A percentile compares a stretch with the other conserved stretches of the same genome.
Conservation (phyloP, 2,797 vertebrate genomes). For the Falco cherrug region DNA sequence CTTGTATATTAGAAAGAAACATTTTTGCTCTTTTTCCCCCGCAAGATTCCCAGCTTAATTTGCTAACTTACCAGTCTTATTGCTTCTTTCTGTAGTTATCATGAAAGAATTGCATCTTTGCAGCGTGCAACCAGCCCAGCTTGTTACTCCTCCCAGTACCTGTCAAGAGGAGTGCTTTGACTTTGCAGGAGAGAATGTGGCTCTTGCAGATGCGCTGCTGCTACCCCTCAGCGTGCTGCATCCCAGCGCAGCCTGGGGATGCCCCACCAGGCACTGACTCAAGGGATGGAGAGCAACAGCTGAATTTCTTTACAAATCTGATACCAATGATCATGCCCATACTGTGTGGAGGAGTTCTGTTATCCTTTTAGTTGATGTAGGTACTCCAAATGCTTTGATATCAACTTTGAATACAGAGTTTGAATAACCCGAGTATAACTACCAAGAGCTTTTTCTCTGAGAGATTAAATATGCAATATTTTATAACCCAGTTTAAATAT, state of each 20-base stretch:
- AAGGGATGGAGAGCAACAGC: neutral
- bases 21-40: accelerated
- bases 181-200: neutral
- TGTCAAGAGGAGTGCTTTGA: neutral
- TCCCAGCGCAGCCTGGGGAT: neutral
- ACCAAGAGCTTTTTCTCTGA: neutral
- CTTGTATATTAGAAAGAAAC: accelerated
- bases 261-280: neutral
- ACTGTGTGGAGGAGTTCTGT: neutral
- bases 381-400: neutral
- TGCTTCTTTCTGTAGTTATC: neutral
- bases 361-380: neutral
- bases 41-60: neutral
- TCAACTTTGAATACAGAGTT: neutral
- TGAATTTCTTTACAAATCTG: neutral
- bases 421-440: neutral
- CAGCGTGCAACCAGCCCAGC: neutral
- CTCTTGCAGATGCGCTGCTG: neutral
- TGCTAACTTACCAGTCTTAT: neutral
- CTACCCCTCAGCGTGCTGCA: neutral
- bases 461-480: slow-evolving; percentile 40
- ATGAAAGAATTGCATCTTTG: neutral
- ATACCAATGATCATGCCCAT: accelerated
- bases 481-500: slow-evolving; percentile 36
- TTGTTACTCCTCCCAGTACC: neutral